These are phyloP conservation scores for Neocrepidodera transversa DNA, from an alignment of 2,888 invertebrate genomes.

Conservation along the genomic window DNA sequence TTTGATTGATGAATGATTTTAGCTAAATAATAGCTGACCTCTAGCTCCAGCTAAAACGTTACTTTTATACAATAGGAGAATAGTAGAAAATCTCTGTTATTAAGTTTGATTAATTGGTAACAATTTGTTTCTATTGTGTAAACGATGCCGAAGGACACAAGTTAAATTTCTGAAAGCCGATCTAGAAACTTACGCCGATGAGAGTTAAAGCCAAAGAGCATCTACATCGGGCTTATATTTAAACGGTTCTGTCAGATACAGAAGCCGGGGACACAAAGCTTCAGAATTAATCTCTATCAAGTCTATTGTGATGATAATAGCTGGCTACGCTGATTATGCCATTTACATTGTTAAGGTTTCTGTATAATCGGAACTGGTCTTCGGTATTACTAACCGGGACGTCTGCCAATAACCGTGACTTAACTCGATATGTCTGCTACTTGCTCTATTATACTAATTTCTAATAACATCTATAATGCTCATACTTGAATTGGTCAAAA, in stretches of 20 bases:
- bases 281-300: constrained; percentile 48
- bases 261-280: constrained; percentile 45
- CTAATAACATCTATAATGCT: constrained; percentile 8
- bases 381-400: constrained; percentile 17
- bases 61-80: too few relatives aligned
- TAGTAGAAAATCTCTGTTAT: constrained; percentile 2
- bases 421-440: constrained; percentile 16
- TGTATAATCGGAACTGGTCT: constrained; percentile 23
- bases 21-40: too few relatives aligned
- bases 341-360: constrained; percentile 37
- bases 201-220: constrained; percentile 25
- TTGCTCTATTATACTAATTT: constrained; percentile 17
- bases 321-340: constrained; percentile 47
- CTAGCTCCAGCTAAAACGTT: too few relatives aligned
- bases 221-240: constrained; percentile 36
- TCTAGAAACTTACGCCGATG: constrained; percentile 13
- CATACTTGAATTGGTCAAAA: too few relatives aligned
- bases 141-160: constrained; percentile 6
- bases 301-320: constrained; percentile 46
- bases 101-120: constrained; percentile 1
- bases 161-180: constrained; percentile 2
- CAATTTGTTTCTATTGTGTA: constrained; percentile 2
- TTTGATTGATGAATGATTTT: too few relatives aligned
- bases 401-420: constrained; percentile 15
- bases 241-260: constrained; percentile 50